A percentile compares a stretch with the other conserved stretches of the same genome.
Conservation (phyloP, 2,113 vertebrate genomes). For the Ammodytes dubius region DNA sequence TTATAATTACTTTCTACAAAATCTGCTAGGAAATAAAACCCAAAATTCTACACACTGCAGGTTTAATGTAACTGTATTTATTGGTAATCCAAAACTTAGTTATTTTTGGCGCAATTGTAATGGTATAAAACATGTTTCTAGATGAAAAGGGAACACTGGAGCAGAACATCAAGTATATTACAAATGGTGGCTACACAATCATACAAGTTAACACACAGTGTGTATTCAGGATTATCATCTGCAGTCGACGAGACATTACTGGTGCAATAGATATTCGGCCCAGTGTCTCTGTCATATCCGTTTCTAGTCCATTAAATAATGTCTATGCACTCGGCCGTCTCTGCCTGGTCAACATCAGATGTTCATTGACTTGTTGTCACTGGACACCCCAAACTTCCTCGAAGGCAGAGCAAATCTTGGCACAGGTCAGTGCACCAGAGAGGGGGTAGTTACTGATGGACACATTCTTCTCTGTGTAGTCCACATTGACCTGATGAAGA, state of each 20-base stretch:
- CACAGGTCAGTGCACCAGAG: conserved; percentile 95
- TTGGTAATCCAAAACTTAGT: conserved; percentile 10
- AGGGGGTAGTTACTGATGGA: conserved; percentile 98
- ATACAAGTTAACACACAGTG: conserved; percentile 8
- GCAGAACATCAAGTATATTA: conserved; percentile 3
- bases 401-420: conserved; percentile 96
- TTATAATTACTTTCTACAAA: too few species aligned
- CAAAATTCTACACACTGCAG: too few species aligned
- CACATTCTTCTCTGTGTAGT: conserved; percentile 93
- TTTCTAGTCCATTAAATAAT: conserved; percentile 33
- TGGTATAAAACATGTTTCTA: conserved; percentile 32
- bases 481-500: conserved; percentile 88
- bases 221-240: conserved; percentile 21
- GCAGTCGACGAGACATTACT: conserved; percentile 6
- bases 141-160: not conserved
- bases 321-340: conserved; percentile 10
- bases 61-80: conserved; percentile 44
- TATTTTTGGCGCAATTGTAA: conserved; percentile 1
- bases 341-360: not conserved
- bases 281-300: conserved; percentile 1
- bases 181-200: conserved; percentile 21
- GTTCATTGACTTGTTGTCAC: conserved; percentile 74
- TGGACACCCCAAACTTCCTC: conserved; percentile 95
- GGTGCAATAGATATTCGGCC: not conserved
- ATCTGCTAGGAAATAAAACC: too few species aligned